Evolutionary conservation across 2,888 invertebrate species (phyloP), one percentile per base, ranked within the genome.

Genomic region (Mesochorus sp.): DNA sequence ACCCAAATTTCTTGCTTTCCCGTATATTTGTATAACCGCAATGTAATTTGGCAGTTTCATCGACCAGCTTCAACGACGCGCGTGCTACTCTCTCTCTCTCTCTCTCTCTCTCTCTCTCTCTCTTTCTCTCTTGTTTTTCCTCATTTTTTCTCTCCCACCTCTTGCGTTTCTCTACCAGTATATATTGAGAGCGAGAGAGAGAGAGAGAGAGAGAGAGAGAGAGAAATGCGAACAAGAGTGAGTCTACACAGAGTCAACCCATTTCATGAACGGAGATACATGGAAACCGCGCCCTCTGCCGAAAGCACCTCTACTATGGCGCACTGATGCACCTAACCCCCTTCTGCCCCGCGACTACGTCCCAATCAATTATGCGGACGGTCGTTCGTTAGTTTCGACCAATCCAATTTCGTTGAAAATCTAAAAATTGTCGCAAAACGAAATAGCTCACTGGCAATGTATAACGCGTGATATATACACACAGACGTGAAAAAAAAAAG

Each of bases 281-380:
- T 62, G 62, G 62, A 26, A 67, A 51, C 61, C 49, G 37, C 19
- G 28, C 24, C 51, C 26, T 57, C 39, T 44, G 49, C 39, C 31
- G 34, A 70, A 78, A 68, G 59, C 72, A 55, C 57, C 14, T 47
- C 47, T 12, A 6, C 37, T 37, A 28, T 14, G 26, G 26, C 19
- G 53, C 12, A 14, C 73, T 21, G 73, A 64, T 70, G 59, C 70
- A 59, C 62, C 71, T 28, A 39, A 37, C 24, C 57, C 19, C 66
- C 26, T 24, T 19, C 34, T 17, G 66, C 37, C 14, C 49, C 51
- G n/a, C 61, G 10, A 12, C 47, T 44, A 26, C 57, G 80, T 80
- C 72, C 80, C 82, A 82, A 82, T 82, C 82, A 82, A 81, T 81
- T 82, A 82, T 82, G 81, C 82, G 78, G 75, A 82, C 82, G 81